These are phyloP conservation scores for Luperina nickerlii DNA, from an alignment of 2,888 invertebrate species.

Conservation along the genomic window DNA sequence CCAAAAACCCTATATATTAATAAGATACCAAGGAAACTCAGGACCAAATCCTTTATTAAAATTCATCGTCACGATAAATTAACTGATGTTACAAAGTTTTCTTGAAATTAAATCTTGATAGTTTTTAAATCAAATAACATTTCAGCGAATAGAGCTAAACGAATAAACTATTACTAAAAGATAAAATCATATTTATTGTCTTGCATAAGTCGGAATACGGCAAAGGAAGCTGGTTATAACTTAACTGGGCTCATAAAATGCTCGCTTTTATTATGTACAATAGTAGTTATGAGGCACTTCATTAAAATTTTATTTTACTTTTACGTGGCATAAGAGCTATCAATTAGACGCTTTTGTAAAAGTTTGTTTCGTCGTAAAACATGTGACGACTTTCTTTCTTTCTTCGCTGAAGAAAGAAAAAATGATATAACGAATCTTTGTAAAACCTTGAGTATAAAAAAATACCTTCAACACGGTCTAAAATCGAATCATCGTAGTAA, in stretches of 20 bases:
- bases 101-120: not conserved
- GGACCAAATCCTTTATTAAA: not conserved
- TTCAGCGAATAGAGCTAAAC: not conserved
- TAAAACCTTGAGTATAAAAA: not conserved
- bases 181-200: slow-evolving; percentile 53
- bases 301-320: slow-evolving; percentile 48
- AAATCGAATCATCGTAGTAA: not conserved
- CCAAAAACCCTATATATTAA: not conserved
- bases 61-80: not conserved
- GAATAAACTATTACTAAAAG: slow-evolving; percentile 28
- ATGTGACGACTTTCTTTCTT: not conserved
- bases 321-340: slow-evolving; percentile 17
- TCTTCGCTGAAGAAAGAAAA: not conserved
- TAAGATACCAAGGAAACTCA: not conserved
- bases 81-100: not conserved
- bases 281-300: slow-evolving; percentile 39
- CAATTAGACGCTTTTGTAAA: slow-evolving; percentile 39
- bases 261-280: slow-evolving; percentile 46
- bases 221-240: slow-evolving; percentile 33
- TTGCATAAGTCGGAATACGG: slow-evolving; percentile 19
- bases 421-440: not conserved
- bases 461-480: not conserved
- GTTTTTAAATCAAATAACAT: not conserved
- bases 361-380: not conserved
- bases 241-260: slow-evolving; percentile 46